Evolutionary conservation across 1,140 invertebrate genomes (phyloP), one percentile per base, ranked within the genome.

Genomic region (Hestina assimilis): DNA sequence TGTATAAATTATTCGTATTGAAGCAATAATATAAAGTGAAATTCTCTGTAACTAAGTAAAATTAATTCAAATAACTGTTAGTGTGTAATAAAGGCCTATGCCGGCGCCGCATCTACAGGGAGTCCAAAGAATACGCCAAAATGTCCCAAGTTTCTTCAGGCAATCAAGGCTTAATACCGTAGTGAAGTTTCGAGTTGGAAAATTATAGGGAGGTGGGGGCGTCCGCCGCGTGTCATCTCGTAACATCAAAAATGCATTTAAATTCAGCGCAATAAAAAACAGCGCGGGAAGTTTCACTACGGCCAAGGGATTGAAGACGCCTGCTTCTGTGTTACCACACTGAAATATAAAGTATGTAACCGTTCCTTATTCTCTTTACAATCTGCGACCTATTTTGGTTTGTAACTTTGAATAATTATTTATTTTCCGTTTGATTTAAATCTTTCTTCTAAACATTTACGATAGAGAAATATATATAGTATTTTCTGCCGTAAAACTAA

Each of bases 241-340:
- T 83, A 83, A 88, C 85, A 88, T 88, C 85, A 88, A 88, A 88
- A 88, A 88, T 88, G 83, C 85, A 88, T 88, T 88, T 88, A 88
- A 86, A 88, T 88, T 84, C 80, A 67, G 80, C 83, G 85, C 83
- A 88, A 88, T 86, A 88, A 86, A 88, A 88, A 88, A 88, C 83
- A 83, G 79, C 73, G 78, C 79, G 75, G 71, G 79, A 86, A 86
- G 75, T 85, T 88, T 86, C 70, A 74, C 73, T 75, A 72, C 73
- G 79, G 73, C 74, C 80, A 76, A 75, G 79, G 82, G 75, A 79
- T 79, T 77, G 80, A 70, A 79, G 78, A 75, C 69, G 78, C 71
- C 53, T 60, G 69, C 71, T 73, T 63, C 72, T 59, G 24, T 63
- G 69, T 65, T 72, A 65, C 70, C 67, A 72, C 75, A 73, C 73